Conservation (phyloP, 2,113 vertebrate species). For the Passerina amoena region DNA sequence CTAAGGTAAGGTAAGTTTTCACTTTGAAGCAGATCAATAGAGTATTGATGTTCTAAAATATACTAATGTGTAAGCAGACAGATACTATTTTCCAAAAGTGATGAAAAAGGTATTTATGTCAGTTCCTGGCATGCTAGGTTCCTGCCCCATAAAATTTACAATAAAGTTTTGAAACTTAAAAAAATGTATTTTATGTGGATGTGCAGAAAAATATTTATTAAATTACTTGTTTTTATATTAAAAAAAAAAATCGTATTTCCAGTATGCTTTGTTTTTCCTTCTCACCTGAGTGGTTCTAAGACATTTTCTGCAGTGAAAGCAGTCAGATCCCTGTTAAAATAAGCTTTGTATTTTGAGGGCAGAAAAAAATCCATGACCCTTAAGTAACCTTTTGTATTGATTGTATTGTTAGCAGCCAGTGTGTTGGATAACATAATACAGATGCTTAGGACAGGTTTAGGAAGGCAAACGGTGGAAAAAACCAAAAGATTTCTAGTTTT, state of each 20-base stretch:
- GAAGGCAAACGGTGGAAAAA: not conserved
- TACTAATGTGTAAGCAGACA: not conserved
- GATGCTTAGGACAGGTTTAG: conserved; percentile 54
- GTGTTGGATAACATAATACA: conserved; percentile 65
- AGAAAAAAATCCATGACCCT: not conserved
- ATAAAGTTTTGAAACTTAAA: not conserved
- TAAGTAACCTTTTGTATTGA: conserved; percentile 48
- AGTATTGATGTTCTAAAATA: not conserved
- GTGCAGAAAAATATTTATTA: not conserved
- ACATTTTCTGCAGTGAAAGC: not conserved
- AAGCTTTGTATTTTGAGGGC: not conserved
- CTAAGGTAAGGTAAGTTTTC: not conserved
- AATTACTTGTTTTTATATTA: not conserved
- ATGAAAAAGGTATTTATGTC: not conserved
- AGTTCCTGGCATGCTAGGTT: not conserved
- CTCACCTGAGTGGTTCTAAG: not conserved
- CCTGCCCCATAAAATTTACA: conserved; percentile 24
- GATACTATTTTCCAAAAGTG: not conserved
- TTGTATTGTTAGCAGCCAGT: conserved; percentile 55
- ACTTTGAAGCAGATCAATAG: not conserved
- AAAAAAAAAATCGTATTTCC: not conserved
- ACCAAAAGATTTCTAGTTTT: not conserved
- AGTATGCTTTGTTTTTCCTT: not conserved
- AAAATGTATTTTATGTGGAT: not conserved
- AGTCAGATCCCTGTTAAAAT: not conserved